Conservation (phyloP, 2,888 invertebrate species). For the Philereme vetulata region DNA sequence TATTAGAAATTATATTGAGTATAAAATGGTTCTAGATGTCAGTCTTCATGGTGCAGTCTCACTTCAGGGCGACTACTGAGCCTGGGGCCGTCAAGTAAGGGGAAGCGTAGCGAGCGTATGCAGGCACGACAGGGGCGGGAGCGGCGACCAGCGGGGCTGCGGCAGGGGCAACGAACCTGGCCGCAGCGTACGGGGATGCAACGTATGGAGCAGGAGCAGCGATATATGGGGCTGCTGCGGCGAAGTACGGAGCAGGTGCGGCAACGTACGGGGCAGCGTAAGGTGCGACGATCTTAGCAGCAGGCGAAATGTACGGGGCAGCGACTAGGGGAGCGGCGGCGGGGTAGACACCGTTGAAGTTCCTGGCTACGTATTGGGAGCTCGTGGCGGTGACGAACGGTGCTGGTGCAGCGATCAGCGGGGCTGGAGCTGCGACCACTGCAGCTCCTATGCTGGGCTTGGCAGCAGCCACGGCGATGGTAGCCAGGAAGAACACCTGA, state of each 20-base stretch:
- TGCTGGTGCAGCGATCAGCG: slow-evolving; percentile 59
- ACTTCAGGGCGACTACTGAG: slow-evolving; percentile 63
- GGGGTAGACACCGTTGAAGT: slow-evolving; percentile 51
- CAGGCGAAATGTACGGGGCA: slow-evolving; percentile 85
- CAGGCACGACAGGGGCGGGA: slow-evolving; percentile 35
- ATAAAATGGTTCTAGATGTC: slow-evolving; percentile 51
- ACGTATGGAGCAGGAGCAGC: slow-evolving; percentile 66
- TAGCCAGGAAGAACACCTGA: slow-evolving; percentile 67
- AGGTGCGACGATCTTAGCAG: slow-evolving; percentile 77
- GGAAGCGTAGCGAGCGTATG: slow-evolving; percentile 46
- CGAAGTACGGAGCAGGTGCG: slow-evolving; percentile 61
- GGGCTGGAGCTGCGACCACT: slow-evolving; percentile 69
- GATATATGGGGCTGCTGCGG: slow-evolving; percentile 51
- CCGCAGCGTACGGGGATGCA: slow-evolving; percentile 53
- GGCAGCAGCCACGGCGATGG: slow-evolving; percentile 61
- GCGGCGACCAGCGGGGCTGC: slow-evolving; percentile 45
- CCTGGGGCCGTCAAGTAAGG: slow-evolving; percentile 63
- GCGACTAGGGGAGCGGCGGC: slow-evolving; percentile 85
- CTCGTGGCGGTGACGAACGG: slow-evolving; percentile 66
- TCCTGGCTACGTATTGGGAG: slow-evolving; percentile 52
- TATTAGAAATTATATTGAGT: slow-evolving; percentile 35
- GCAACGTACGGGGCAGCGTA: slow-evolving; percentile 46
- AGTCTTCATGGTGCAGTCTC: slow-evolving; percentile 53
- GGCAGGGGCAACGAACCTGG: slow-evolving; percentile 44
- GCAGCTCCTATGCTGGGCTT: slow-evolving; percentile 69